Conservation (phyloP, 2,888 invertebrate species). For the Tenthredo distinguenda region DNA sequence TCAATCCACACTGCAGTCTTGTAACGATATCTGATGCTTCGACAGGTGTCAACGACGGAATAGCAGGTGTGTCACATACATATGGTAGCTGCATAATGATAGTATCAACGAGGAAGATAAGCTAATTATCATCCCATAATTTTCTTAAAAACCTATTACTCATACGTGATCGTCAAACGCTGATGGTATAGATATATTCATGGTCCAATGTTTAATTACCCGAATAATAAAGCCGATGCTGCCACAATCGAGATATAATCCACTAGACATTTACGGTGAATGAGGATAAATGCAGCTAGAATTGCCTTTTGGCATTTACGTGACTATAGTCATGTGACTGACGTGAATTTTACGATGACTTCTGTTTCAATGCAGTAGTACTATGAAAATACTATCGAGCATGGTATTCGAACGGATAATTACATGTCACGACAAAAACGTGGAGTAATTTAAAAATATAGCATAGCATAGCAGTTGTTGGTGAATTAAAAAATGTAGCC, state of each 20-base stretch:
- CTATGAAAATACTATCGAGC: background rate
- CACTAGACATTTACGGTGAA: background rate
- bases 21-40: slow-evolving; percentile 15
- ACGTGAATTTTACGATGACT: slow-evolving; percentile 5
- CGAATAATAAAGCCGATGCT: background rate
- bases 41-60: slow-evolving; percentile 14
- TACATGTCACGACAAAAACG: background rate
- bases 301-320: background rate
- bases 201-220: background rate
- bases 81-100: background rate
- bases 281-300: background rate
- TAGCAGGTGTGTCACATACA: background rate
- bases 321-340: background rate
- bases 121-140: background rate
- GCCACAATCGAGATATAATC: background rate
- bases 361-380: background rate
- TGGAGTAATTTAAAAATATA: background rate
- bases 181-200: background rate
- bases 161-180: background rate
- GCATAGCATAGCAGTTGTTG: background rate
- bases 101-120: background rate
- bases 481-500: background rate
- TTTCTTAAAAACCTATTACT: background rate
- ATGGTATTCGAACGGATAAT: background rate
- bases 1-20: background rate